Evolutionary conservation across 2,888 invertebrate species (phyloP).

Genomic region (Drosophila borborema): DNA sequence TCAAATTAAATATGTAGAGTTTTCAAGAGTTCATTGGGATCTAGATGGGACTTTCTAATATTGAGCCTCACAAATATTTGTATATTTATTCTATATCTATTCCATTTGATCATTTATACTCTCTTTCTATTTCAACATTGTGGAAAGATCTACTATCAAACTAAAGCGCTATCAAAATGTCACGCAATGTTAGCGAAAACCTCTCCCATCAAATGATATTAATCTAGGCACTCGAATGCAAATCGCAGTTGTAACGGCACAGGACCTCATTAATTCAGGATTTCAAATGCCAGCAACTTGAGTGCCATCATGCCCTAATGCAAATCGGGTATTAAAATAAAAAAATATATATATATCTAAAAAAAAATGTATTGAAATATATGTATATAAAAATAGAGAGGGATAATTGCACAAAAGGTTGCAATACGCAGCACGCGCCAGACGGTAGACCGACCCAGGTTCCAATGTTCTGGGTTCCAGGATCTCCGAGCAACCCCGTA

Average conservation of each 20-base stretch:
- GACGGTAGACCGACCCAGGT: slow-evolving; percentile 36
- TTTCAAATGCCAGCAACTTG: slow-evolving; percentile 45
- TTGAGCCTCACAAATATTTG: background rate
- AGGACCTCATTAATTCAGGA: slow-evolving; percentile 56
- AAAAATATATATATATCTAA: background rate
- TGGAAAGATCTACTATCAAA: slow-evolving; percentile 60
- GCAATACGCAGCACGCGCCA: slow-evolving; percentile 67
- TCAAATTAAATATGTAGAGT: too few species aligned
- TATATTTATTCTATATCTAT: background rate
- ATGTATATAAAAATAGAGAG: background rate
- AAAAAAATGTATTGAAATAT: background rate
- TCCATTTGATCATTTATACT: background rate
- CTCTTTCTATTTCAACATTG: background rate
- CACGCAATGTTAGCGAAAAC: slow-evolving; percentile 63
- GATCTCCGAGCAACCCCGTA: slow-evolving; percentile 60
- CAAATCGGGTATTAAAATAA: slow-evolving; percentile 22
- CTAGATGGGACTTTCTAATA: background rate
- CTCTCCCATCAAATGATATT: slow-evolving; percentile 42
- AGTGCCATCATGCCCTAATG: slow-evolving; percentile 47
- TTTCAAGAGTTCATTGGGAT: too few species aligned
- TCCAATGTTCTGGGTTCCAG: slow-evolving; percentile 22
- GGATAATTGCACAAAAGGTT: slow-evolving; percentile 34
- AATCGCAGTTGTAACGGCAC: slow-evolving; percentile 31
- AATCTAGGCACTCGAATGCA: slow-evolving; percentile 50
- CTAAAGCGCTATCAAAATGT: slow-evolving; percentile 41